Evolutionary conservation across 2,888 invertebrate genomes (phyloP).

Genomic region (Drosophila vallismaia): DNA sequence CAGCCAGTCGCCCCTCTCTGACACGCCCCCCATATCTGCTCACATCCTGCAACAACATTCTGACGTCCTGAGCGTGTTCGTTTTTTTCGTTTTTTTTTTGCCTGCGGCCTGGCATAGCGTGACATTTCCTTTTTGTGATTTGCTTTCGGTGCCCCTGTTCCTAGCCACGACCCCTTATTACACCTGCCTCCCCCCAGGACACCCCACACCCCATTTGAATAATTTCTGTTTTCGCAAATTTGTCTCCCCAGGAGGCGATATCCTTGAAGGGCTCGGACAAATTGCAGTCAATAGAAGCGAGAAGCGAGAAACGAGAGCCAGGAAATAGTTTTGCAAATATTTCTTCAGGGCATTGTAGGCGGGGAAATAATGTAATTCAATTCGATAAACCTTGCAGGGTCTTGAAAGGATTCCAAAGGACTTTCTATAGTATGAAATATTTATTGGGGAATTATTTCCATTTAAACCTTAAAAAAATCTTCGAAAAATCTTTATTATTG

Average conservation of each 20-base stretch:
- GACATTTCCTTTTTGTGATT: constrained; percentile 76
- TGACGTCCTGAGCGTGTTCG: constrained; percentile 34
- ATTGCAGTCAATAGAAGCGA: constrained; percentile 49
- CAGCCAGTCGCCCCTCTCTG: constrained; percentile 4
- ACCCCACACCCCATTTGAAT: constrained; percentile 50
- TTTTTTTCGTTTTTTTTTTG: constrained; percentile 19
- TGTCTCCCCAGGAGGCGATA: constrained; percentile 30
- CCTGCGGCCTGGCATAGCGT: constrained; percentile 64
- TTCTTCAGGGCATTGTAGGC: not conserved
- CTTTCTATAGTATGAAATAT: too few species aligned
- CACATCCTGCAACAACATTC: constrained; percentile 40
- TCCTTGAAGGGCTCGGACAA: constrained; percentile 43
- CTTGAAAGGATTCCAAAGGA: too few species aligned
- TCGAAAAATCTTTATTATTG: too few species aligned
- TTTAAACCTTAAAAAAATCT: too few species aligned
- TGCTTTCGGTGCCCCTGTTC: constrained; percentile 43
- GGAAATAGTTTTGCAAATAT: constrained; percentile 55
- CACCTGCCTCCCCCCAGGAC: not conserved
- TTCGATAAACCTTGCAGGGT: too few species aligned
- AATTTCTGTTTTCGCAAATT: constrained; percentile 53
- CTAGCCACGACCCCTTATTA: not conserved
- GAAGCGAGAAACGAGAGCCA: constrained; percentile 49
- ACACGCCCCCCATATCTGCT: constrained; percentile 11
- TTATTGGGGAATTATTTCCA: too few species aligned
- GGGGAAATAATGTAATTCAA: too few species aligned